These are phyloP conservation scores for Entelurus aequoreus DNA, from an alignment of 2,113 vertebrate genomes.

Conservation along the genomic window DNA sequence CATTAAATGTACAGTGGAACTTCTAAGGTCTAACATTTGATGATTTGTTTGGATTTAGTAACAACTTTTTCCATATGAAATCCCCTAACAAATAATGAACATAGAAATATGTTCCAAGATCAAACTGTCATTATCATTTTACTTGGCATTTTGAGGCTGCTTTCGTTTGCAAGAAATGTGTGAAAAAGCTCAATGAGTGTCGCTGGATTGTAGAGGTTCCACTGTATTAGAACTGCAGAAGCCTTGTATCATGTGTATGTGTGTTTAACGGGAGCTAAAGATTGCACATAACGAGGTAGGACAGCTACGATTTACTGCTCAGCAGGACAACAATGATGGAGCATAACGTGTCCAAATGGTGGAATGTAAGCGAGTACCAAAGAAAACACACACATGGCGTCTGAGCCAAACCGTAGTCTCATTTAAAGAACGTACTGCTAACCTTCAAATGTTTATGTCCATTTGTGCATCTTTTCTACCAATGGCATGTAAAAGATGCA, in stretches of 20 bases:
- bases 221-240: background rate
- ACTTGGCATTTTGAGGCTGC: too few relatives aligned
- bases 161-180: background rate
- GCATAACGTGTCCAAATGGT: conserved; percentile 15
- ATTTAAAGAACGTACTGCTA: conserved; percentile 16
- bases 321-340: conserved; percentile 15
- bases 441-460: conserved; percentile 39
- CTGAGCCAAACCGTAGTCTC: conserved; percentile 28
- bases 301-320: conserved; percentile 7
- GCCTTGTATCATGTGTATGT: background rate
- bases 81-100: background rate
- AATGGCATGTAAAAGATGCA: conserved; percentile 38
- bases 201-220: background rate
- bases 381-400: conserved; percentile 27
- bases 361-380: conserved; percentile 28
- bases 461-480: conserved; percentile 28
- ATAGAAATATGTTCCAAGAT: background rate
- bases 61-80: too few relatives aligned
- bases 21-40: background rate
- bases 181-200: background rate
- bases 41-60: background rate
- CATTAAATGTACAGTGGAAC: background rate
- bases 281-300: background rate
- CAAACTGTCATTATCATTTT: background rate
- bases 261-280: conserved; percentile 1